Conservation (phyloP, 2,888 invertebrate genomes). For the Sicus ferrugineus region DNA sequence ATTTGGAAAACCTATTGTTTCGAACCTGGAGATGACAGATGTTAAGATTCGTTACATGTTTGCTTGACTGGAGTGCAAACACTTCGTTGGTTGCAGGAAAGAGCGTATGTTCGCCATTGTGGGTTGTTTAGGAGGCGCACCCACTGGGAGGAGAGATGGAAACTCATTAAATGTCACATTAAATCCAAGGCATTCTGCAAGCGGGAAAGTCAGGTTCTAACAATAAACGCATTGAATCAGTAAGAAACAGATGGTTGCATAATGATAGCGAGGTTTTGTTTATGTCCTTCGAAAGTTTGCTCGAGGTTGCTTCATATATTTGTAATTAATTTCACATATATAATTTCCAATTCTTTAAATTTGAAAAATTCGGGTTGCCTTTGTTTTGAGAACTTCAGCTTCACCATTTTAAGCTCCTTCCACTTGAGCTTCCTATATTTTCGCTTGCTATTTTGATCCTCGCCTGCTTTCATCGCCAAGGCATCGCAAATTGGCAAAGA, state of each 20-base stretch:
- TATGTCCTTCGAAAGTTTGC: too few species aligned
- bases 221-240: too few species aligned
- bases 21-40: constrained; percentile 9
- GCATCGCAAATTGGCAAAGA: constrained; percentile 15
- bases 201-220: too few species aligned
- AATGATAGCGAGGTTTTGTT: too few species aligned
- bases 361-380: too few species aligned
- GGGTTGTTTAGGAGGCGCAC: neutral
- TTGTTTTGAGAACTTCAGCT: too few species aligned
- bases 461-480: neutral
- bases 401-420: neutral
- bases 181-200: neutral
- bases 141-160: neutral
- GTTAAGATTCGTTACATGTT: constrained; percentile 10
- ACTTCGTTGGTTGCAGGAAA: neutral
- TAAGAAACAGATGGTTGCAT: too few species aligned
- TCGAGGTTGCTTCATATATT: too few species aligned
- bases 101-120: neutral
- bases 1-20: constrained; percentile 17
- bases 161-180: neutral
- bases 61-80: neutral
- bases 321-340: too few species aligned
- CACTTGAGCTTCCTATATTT: neutral
- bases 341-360: too few species aligned
- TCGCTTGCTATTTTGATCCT: neutral